Evolutionary conservation across 2,797 vertebrate species (phyloP), one percentile per base, ranked within the genome.

Genomic region (Hephaestus fuliginosus): DNA sequence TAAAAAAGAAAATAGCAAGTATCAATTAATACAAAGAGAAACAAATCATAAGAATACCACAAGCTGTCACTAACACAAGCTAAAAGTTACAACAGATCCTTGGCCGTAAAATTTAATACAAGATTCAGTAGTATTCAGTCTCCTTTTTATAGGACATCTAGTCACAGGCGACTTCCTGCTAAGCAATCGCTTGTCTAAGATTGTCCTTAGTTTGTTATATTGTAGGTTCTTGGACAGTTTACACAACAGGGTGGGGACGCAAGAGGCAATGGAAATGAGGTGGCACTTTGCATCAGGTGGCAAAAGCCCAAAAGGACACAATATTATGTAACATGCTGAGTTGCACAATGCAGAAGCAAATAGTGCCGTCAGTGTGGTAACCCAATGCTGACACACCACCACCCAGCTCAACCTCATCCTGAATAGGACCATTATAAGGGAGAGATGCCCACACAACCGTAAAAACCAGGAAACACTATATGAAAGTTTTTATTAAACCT

Each of bases 261-360:
- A 56, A 76, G 73, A 75, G 36, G 65, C 17, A 44, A 84, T 89
- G 85, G 74, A 93, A 93, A 94, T 90, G 61, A 91, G 72, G 68
- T 36, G 48, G 71, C 63, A 78, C 58, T 92, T 94, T 92, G 91
- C 91, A 89, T 91, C 70, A 73, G 82, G 61, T 74, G 58, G 64
- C 66, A 92, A 92, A 90, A 85, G 84, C 81, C 86, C 20, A 83
- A 86, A 79, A 83, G 65, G 70, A 76, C 64, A 41, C 56, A 68
- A 80, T 60, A 70, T 85, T 87, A 83, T 81, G 52, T 78, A 92
- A 90, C 81, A 81, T 81, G 74, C 58, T 51, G 60, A 68, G 56
- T 56, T 25, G 80, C 15, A 28, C 61, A 81, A 88, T 66, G 65
- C 78, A 72, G 55, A 92, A 82, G 83, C 88, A 91, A 93, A 92